Evolutionary conservation across 2,797 vertebrate species (phyloP).

Genomic region (Anolis apletophallus): DNA sequence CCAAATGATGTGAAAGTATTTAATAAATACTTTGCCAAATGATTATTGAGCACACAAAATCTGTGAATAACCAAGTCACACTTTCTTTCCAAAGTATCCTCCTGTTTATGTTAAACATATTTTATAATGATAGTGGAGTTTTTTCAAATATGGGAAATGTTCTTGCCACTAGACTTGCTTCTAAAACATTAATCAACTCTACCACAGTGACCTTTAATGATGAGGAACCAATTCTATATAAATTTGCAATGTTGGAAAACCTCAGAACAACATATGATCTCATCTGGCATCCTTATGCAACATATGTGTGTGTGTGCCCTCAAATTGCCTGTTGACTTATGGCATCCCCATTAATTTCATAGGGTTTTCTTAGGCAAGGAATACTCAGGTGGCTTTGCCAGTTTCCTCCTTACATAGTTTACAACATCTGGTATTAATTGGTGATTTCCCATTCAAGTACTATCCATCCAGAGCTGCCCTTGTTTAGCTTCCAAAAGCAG

Average conservation of each 20-base stretch:
- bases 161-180: conserved; percentile 26
- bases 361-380: no score
- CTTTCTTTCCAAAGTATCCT: conserved; percentile 30
- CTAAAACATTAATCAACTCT: conserved; percentile 40
- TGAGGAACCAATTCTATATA: conserved; percentile 42
- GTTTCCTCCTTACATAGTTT: no score
- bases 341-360: no score
- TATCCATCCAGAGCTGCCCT: no score
- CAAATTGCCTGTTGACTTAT: no score
- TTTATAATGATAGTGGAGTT: conserved; percentile 39
- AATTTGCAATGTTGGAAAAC: conserved; percentile 28
- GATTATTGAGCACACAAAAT: neutral
- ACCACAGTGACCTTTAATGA: conserved; percentile 12
- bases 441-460: no score
- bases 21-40: conserved; percentile 24
- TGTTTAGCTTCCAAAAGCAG: no score
- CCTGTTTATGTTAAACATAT: conserved; percentile 32
- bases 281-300: conserved; percentile 37
- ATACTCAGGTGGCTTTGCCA: no score
- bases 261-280: conserved; percentile 35
- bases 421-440: no score
- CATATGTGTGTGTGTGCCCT: no score
- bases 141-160: conserved; percentile 26
- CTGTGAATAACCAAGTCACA: neutral
- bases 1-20: conserved; percentile 35